Base-by-base conservation (phyloP, 1,140 invertebrate species). In the Scaptomyza montana region DNA sequence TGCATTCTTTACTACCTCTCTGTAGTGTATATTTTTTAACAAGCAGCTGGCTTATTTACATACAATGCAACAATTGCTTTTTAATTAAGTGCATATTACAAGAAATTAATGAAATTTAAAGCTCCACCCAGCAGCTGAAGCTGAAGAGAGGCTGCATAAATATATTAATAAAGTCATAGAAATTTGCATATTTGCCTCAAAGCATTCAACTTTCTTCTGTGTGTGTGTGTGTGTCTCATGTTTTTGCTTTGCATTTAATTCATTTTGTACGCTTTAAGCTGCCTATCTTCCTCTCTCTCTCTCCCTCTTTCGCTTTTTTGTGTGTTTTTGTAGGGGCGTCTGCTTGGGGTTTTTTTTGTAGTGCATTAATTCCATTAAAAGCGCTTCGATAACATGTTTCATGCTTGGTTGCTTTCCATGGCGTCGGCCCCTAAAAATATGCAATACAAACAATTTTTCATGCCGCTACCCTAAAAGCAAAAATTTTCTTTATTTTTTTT, bases 381-480 rank as follows among this genome's bases (percentile, higher is more conserved):
- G 75, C 60, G 77, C 74, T 78, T 72, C 66, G 79, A 79, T 81
- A 77, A 77, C 79, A 81, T 81, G 77, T 78, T 81, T 81, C 65
- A 81, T 77, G 74, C 79, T 78, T 81, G 64, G 77, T 49, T 69
- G 79, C 69, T 69, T 74, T 6, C 55, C 71, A 63, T 55, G 53
- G 59, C 57, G 62, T 59, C 67, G 57, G 64, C 76, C 47, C 72
- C 71, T 78, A 78, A 81, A 81, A 81, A 78, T 81, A 81, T 81
- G 79, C 79, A 81, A 81, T 81, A 77, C 77, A 73, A 81, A 79
- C 77, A 76, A 81, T 81, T 81, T 81, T 78, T 78, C 73, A 76
- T 78, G 67, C 76, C 60, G 64, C 66, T 62, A 19, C 49, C 59
- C 74, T 16, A 47, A 39, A 45, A 59, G 56, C 56, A 62, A 30